Conservation (phyloP, 2,797 vertebrate genomes). For the Pachyuromys duprasi region DNA sequence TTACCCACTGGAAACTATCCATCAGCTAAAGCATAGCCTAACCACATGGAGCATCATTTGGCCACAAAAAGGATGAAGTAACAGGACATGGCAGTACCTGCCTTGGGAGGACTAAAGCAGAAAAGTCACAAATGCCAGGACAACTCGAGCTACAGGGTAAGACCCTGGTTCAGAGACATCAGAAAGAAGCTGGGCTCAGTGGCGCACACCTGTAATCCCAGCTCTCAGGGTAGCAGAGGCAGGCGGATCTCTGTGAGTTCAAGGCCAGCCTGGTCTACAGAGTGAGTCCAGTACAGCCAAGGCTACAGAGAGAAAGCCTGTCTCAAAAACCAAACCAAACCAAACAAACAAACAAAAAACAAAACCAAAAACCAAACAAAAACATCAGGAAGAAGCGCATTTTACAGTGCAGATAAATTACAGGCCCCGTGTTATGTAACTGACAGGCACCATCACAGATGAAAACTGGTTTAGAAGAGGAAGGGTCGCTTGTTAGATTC, state of each 20-base stretch:
- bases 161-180: background rate
- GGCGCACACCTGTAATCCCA: no score
- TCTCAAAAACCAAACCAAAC: no score
- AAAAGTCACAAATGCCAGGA: background rate
- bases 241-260: no score
- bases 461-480: background rate
- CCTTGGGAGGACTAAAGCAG: background rate
- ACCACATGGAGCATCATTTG: constrained; percentile 26
- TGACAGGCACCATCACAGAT: background rate
- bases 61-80: constrained; percentile 46
- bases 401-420: background rate
- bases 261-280: no score
- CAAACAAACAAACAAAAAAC: no score
- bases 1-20: constrained; percentile 6
- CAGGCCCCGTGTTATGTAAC: background rate
- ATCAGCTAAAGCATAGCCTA: background rate
- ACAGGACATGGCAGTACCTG: background rate
- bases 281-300: no score
- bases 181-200: background rate
- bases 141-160: background rate
- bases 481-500: background rate
- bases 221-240: no score
- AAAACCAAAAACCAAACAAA: background rate
- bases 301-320: no score
- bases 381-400: background rate